A percentile compares a stretch with the other conserved stretches of the same genome.
Evolutionary conservation across 2,113 vertebrate genomes (phyloP).

Genomic region (Phaethon lepturus): DNA sequence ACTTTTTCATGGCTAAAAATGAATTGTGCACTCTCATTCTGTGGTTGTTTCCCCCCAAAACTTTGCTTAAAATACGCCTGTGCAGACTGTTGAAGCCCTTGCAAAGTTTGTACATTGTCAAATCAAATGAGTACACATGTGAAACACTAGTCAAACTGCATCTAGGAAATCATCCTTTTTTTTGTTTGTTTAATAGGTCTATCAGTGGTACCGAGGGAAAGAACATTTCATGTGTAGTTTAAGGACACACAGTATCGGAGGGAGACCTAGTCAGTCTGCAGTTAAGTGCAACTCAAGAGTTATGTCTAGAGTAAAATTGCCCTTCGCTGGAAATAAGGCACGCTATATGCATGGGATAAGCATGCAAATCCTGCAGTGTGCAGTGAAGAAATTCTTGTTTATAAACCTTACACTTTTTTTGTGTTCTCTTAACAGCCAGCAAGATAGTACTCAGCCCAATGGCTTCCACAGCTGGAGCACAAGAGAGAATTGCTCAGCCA

Average conservation of each 20-base stretch:
- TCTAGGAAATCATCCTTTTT: background rate
- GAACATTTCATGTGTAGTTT: background rate
- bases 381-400: background rate
- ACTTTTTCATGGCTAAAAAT: background rate
- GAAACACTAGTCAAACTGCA: background rate
- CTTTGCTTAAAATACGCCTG: background rate
- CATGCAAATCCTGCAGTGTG: background rate
- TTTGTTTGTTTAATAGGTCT: background rate
- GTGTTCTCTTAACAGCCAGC: constrained; percentile 75
- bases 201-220: background rate
- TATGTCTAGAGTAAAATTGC: background rate
- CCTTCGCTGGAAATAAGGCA: background rate
- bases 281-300: background rate
- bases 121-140: background rate
- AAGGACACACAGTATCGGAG: background rate
- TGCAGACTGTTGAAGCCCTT: background rate
- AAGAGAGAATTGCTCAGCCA: constrained; percentile 81
- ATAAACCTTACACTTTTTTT: background rate
- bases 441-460: constrained; percentile 84
- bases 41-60: background rate
- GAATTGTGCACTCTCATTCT: background rate
- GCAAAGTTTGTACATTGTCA: background rate
- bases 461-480: constrained; percentile 81
- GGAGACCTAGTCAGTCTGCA: background rate
- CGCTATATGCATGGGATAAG: background rate